Percentiles rank a stretch among this genome's conserved stretches.
phyloP scores from a whole-genome alignment of 2,888 invertebrate species.

The Uloborus plumipes region DNA sequence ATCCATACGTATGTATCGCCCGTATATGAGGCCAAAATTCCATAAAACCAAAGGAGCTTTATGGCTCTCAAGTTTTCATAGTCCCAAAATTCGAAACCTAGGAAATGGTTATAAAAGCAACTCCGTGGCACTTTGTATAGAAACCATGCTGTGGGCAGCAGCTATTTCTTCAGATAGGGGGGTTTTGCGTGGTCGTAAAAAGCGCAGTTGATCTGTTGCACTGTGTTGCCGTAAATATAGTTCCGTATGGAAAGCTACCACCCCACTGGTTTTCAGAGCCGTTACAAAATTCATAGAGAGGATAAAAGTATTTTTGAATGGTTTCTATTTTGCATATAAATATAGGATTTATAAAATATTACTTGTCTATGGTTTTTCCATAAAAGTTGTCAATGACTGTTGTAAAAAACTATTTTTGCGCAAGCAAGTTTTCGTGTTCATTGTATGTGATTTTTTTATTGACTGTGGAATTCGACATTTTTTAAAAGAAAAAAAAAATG shows the following conservation, averaged over 20 bases:
- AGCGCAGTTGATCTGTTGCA: slow-evolving; percentile 42
- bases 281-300: slow-evolving; percentile 42
- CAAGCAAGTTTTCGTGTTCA: no score
- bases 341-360: slow-evolving; percentile 29
- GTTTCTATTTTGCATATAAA: slow-evolving; percentile 41
- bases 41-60: slow-evolving; percentile 44
- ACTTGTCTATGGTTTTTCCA: slow-evolving; percentile 1
- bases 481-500: no score
- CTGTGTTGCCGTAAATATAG: slow-evolving; percentile 35
- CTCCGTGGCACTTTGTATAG: slow-evolving; percentile 53
- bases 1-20: not conserved
- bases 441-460: no score
- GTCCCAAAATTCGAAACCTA: slow-evolving; percentile 13
- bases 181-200: slow-evolving; percentile 24
- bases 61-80: slow-evolving; percentile 15
- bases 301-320: slow-evolving; percentile 10
- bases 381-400: slow-evolving; percentile 21
- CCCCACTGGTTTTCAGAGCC: slow-evolving; percentile 24
- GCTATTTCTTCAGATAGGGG: not conserved
- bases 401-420: not conserved
- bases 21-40: slow-evolving; percentile 30
- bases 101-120: slow-evolving; percentile 43
- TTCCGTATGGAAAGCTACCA: slow-evolving; percentile 8
- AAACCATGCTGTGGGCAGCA: slow-evolving; percentile 21
- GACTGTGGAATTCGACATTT: no score